Evolutionary conservation across 2,888 invertebrate species (phyloP), one percentile per base, ranked within the genome.

Genomic region (Halocaridina rubra): DNA sequence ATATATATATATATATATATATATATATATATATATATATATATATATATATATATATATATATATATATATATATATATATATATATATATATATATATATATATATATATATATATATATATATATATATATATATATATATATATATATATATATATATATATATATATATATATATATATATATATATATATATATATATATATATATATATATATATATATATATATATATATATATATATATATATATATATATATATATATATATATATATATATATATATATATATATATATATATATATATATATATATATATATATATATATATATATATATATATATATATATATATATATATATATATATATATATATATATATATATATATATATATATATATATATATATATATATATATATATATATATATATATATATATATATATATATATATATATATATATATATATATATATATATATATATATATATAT

Each of bases 211-310:
- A 61, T 61, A 61, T 22, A 61, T 19, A 3, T 30, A 3, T 29
- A 3, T 29, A 29, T 71, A 3, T 29, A 3, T 3, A 71, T 71
- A 71, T 71, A 2, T 2, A 71, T 3, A 71, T 71, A 71, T 3
- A 71, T 71, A 71, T 71, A 71, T 71, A 71, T 71, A 71, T 71
- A 71, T 3, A 71, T 71, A 71, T 71, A 29, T 71, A 71, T 71
- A 71, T 71, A 71, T 71, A 71, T 71, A 71, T 39, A 39, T 39
- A 39, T 39, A 39, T 71, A 71, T 71, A 71, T 71, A 71, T 71
- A 71, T 16, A 71, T 71, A 71, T 71, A 71, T 3, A 27, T 2
- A 27, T 27, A 27, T 71, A 71, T 71, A 71, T 71, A 71, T 71
- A 1, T 71, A 71, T 71, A 71, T 27, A 71, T 3, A 71, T 71